A percentile compares a stretch with the other conserved stretches of the same genome.
phyloP scores from a whole-genome alignment of 2,888 invertebrate species.

The Coelopa pilipes region DNA sequence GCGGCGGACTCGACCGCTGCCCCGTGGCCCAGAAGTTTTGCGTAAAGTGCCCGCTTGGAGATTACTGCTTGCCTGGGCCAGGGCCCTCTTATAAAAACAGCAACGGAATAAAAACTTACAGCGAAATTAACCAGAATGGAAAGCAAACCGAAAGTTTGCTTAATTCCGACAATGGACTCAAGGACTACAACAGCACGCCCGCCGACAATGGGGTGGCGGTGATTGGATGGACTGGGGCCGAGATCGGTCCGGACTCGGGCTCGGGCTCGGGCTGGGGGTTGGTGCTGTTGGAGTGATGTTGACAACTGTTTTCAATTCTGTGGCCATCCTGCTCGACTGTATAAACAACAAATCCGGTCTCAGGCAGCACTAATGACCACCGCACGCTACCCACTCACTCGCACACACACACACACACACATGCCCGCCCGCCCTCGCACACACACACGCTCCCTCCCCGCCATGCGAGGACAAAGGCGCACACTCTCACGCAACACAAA shows the following conservation, averaged over 20 bases:
- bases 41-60: slow-evolving; percentile 5
- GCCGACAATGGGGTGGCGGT: slow-evolving; percentile 16
- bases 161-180: slow-evolving; percentile 47
- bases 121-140: slow-evolving; percentile 39
- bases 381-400: not conserved
- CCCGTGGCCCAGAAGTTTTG: too few relatives aligned
- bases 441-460: slow-evolving; percentile 32
- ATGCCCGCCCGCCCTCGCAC: slow-evolving; percentile 34
- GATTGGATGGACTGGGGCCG: slow-evolving; percentile 4
- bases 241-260: not conserved
- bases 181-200: slow-evolving; percentile 36
- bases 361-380: slow-evolving; percentile 40
- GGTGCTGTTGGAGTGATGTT: slow-evolving; percentile 37
- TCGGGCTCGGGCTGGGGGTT: not conserved
- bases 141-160: slow-evolving; percentile 38
- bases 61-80: not conserved
- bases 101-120: slow-evolving; percentile 27
- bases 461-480: slow-evolving; percentile 35
- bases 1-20: too few relatives aligned
- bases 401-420: not conserved
- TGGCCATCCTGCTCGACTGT: slow-evolving; percentile 46
- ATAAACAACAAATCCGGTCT: slow-evolving; percentile 37
- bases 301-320: slow-evolving; percentile 59
- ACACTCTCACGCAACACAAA: slow-evolving; percentile 37
- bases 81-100: not conserved